phyloP scores from a whole-genome alignment of 1,140 invertebrate genomes.

The Sminthurinus signatus region DNA sequence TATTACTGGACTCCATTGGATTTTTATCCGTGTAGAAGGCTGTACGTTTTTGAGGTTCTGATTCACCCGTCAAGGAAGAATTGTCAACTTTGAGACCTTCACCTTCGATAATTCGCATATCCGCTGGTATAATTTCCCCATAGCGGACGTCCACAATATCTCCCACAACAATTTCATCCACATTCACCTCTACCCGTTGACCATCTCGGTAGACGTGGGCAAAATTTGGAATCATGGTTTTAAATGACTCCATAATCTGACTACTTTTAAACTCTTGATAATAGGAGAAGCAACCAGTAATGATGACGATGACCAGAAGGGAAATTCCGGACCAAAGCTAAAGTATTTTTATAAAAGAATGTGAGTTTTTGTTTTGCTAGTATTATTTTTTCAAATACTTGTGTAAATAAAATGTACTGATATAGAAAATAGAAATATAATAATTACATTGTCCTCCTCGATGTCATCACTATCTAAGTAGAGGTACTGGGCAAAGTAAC shows the following conservation, averaged over 20 bases:
- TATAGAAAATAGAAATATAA: too few relatives aligned
- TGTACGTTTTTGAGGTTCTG: constrained; percentile 43
- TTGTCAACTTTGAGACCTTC: constrained; percentile 43
- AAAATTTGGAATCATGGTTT: neutral
- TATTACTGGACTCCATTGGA: constrained; percentile 62
- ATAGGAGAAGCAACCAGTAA: constrained; percentile 95
- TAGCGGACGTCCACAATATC: neutral
- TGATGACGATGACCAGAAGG: constrained; percentile 87
- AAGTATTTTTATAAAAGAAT: too few relatives aligned
- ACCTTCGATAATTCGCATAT: constrained; percentile 63
- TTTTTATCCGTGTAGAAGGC: constrained; percentile 59
- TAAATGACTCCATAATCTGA: neutral
- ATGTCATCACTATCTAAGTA: constrained; percentile 10
- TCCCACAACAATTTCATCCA: neutral
- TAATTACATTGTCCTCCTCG: neutral
- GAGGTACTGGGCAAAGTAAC: neutral
- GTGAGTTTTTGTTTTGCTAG: too few relatives aligned
- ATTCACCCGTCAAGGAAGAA: constrained; percentile 40
- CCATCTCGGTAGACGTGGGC: neutral
- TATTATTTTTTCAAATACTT: too few relatives aligned
- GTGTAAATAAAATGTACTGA: too few relatives aligned
- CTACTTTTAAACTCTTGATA: constrained; percentile 95
- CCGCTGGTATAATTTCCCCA: constrained; percentile 50
- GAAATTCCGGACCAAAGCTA: constrained; percentile 75
- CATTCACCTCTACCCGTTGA: neutral